Evolutionary conservation across 30 jellyfish, hydroid and myxozoan genomes (phyloP).

Genomic region (Pelagia noctiluca): DNA sequence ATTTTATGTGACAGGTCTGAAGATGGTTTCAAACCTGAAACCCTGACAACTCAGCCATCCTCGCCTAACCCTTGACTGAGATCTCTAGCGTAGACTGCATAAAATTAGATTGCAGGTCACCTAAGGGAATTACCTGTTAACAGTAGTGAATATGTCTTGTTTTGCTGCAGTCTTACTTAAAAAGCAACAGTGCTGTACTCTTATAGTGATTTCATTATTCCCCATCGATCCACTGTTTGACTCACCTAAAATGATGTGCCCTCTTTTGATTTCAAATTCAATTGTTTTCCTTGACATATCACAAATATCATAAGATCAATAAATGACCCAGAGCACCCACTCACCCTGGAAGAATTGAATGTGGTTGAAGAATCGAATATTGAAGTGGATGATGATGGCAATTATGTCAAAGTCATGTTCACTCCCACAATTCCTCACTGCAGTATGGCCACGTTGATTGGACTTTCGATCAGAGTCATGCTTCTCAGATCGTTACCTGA

Average conservation of each 20-base stretch:
- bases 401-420: slow-evolving; percentile 67
- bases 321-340: slow-evolving; percentile 97
- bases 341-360: slow-evolving; percentile 89
- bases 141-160: too few species aligned
- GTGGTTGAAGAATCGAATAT: slow-evolving; percentile 85
- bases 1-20: too few species aligned
- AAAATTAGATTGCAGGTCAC: too few species aligned
- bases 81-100: too few species aligned
- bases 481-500: slow-evolving; percentile 89
- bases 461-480: slow-evolving; percentile 89
- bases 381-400: slow-evolving; percentile 69
- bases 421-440: slow-evolving; percentile 99
- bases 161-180: too few species aligned
- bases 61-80: too few species aligned
- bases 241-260: not conserved
- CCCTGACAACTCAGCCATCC: too few species aligned
- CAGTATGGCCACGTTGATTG: slow-evolving; percentile 97
- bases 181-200: too few species aligned
- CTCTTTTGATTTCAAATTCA: not conserved
- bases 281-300: not conserved
- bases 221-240: not conserved
- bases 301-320: slow-evolving; percentile 79
- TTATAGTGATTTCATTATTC: too few species aligned
- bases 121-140: too few species aligned
- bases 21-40: too few species aligned